Base-by-base conservation (phyloP, 1,140 invertebrate species). In the Lepidostoma basale region DNA sequence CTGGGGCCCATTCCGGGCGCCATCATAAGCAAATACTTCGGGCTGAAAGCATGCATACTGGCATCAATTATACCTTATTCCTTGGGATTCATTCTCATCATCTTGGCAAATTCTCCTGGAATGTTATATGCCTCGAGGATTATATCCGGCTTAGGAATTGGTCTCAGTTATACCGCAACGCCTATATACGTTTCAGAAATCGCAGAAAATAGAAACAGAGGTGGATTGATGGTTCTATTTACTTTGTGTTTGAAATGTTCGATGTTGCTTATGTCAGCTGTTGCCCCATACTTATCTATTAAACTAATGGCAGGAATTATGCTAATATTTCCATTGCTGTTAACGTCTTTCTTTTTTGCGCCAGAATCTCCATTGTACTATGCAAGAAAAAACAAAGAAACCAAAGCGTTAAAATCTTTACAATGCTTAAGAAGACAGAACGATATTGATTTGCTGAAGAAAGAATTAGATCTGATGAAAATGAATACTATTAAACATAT, bases 161-260 rank as follows among this genome's bases (percentile, higher is more conserved):
- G 83, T 1, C 77, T 76, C 0, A 72, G 76, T 33, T 84, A 81
- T 39, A 73, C 77, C 0, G 73, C 83, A 0, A 68, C 84, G 3
- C 84, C 83, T 0, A 76, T 79, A 26, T 85, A 81, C 54, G 73
- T 81, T 3, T 76, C 77, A 0, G 84, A 85, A 68, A 67, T 85
- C 58, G 74, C 82, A 3, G 77, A 83, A 42, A 75, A 77, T 59
- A 72, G 73, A 10, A 70, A 67, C 42, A 52, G 69, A 70, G 69
- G 69, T 14, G 39, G 25, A 10, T 22, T 65, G 6, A 65, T 70
- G 68, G 36, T 62, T 22, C 14, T 70, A 20, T 70, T 66, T 42
- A 28, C 56, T 12, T 1, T 65, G 22, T 18, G 6, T 12, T 10
- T 66, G 10, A 49, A 33, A 6, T 22, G 12, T 18, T 62, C 62